Evolutionary conservation across 2,113 vertebrate species (phyloP), one percentile per base, ranked within the genome.

Genomic region (Planiliza haematocheilus): DNA sequence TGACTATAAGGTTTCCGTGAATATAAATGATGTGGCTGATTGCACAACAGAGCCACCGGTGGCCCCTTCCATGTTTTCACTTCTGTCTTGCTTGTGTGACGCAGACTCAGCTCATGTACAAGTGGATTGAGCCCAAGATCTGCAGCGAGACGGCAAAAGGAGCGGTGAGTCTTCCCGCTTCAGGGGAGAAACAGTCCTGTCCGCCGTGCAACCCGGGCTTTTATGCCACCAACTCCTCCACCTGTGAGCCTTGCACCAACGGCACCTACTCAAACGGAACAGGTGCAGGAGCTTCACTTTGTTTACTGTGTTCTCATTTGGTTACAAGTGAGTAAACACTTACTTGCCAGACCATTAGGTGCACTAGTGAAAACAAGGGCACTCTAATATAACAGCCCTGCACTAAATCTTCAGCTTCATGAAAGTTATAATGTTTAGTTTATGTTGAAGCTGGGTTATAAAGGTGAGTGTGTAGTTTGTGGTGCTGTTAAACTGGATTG

Each of bases 171-270:
- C 92, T 99, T 77, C 97, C 97, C 0, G 88, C 91, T 0, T 97
- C 98, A 0, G 96, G 95, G 0, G 41, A 92, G 75, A 96, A 94
- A 85, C 93, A 87, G 42, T 77, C 7, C 0, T 99, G 98, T 59
- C 96, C 95, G 0, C 97, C 98, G 0, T 99, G 98, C 86, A 99
- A 99, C 87, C 97, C 96, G 0, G 98, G 98, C 1, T 99, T 97
- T 52, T 96, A 94, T 90, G 87, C 93, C 73, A 89, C 86, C 88
- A 95, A 93, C 74, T 82, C 86, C 34, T 96, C 95, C 51, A 6
- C 77, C 85, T 99, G 98, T 72, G 89, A 95, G 65, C 94, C 96
- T 59, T 99, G 98, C 43, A 81, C 93, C 2, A 81, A 90, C 0
- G 94, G 94, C 55, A 93, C 86, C 17, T 97, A 94, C 88, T 99